phyloP scores from a whole-genome alignment of 2,888 invertebrate genomes.

The Himalopsyche tibetana region DNA sequence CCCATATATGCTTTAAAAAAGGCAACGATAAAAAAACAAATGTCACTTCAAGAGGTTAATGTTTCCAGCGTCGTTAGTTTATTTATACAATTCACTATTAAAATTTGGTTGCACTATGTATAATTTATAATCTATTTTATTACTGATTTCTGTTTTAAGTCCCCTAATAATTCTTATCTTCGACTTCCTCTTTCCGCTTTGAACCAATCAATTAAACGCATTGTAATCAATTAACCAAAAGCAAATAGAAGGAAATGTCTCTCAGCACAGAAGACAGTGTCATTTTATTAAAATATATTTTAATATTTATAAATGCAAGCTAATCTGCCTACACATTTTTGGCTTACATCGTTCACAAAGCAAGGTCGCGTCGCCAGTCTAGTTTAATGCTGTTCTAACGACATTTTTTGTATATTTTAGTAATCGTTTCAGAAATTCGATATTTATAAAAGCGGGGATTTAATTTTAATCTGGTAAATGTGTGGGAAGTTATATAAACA shows the following conservation, averaged over 20 bases:
- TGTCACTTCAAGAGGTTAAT: too few species aligned
- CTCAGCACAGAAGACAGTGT: background rate
- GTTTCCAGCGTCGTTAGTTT: too few species aligned
- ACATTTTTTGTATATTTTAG: background rate
- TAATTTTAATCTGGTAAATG: background rate
- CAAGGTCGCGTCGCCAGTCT: background rate
- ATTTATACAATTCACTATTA: too few species aligned
- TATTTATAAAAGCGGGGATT: background rate
- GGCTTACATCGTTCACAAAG: background rate
- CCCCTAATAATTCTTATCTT: too few species aligned
- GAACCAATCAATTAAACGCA: too few species aligned
- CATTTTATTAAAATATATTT: background rate
- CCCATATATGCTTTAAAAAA: too few species aligned
- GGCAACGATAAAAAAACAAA: too few species aligned
- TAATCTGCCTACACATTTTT: background rate
- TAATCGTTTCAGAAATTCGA: background rate
- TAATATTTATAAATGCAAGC: background rate
- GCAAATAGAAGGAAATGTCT: background rate
- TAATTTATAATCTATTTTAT: too few species aligned
- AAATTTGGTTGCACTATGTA: too few species aligned
- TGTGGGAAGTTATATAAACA: background rate
- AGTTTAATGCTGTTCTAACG: background rate
- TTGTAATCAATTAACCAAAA: too few species aligned
- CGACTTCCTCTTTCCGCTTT: too few species aligned
- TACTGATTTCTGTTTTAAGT: too few species aligned